Percentiles rank a stretch among this genome's conserved stretches.
Evolutionary conservation across 2,797 vertebrate genomes (phyloP).

Genomic region (Perodicticus potto): DNA sequence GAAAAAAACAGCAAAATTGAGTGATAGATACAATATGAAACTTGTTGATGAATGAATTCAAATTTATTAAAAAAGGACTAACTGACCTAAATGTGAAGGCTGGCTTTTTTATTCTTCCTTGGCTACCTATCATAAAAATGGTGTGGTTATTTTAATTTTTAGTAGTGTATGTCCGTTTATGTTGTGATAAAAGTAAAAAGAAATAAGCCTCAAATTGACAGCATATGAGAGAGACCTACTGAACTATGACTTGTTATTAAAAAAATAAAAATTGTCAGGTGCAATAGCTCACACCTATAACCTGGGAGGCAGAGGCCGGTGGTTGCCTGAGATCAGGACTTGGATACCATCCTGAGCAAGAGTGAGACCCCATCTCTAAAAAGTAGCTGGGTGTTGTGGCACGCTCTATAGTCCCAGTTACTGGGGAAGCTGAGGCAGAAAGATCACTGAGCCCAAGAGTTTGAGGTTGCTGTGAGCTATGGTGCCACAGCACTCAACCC

Average conservation of each 20-base stretch:
- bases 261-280: not conserved
- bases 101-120: constrained; percentile 63
- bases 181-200: constrained; percentile 50
- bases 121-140: not conserved
- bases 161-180: not conserved
- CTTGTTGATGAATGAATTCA: constrained; percentile 88
- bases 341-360: too few species aligned
- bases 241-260: not conserved
- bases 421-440: too few species aligned
- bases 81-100: constrained; percentile 75
- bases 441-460: too few species aligned
- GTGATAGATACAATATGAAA: constrained; percentile 87
- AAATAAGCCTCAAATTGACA: constrained; percentile 5
- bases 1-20: constrained; percentile 85
- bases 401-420: too few species aligned
- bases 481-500: too few species aligned
- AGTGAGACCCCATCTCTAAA: too few species aligned
- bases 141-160: constrained; percentile 40
- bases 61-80: constrained; percentile 89
- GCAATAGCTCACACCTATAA: too few species aligned
- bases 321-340: too few species aligned
- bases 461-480: too few species aligned
- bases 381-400: too few species aligned
- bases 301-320: too few species aligned
- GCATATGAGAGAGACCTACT: constrained; percentile 33